A percentile compares a stretch with the other conserved stretches of the same genome.
Conservation (phyloP, 2,888 invertebrate species). For the Drosophila phalerata region DNA sequence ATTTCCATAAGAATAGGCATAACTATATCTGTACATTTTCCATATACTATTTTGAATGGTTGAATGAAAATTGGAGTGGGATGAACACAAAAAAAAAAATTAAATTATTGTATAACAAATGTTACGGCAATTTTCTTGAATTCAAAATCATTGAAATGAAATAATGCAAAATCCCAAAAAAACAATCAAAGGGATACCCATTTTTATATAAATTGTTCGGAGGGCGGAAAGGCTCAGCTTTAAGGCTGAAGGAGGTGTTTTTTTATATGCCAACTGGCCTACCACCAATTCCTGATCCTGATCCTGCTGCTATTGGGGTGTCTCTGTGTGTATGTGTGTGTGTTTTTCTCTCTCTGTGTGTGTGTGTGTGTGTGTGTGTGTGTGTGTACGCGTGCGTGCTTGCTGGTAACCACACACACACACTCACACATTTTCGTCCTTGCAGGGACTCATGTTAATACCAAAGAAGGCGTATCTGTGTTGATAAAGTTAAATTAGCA, state of each 20-base stretch:
- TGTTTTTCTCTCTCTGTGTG: constrained; percentile 1
- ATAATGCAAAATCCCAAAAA: constrained; percentile 84
- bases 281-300: constrained; percentile 42
- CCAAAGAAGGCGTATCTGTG: constrained; percentile 62
- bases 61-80: not conserved
- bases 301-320: constrained; percentile 33
- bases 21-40: not conserved
- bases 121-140: constrained; percentile 83
- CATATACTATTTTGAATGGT: not conserved
- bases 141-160: constrained; percentile 84
- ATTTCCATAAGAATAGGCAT: too few relatives aligned
- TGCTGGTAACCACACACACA: constrained; percentile 64
- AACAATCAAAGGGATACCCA: constrained; percentile 80
- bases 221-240: constrained; percentile 33
- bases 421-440: constrained; percentile 47
- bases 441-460: constrained; percentile 35
- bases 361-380: constrained; percentile 48
- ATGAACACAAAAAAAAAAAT: constrained; percentile 54
- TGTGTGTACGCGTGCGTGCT: constrained; percentile 63
- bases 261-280: constrained; percentile 29
- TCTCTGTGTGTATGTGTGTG: constrained; percentile 36
- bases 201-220: constrained; percentile 25
- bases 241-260: constrained; percentile 38
- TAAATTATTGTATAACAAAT: constrained; percentile 81
- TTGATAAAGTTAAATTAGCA: constrained; percentile 71